Conservation (phyloP, 1,140 invertebrate species). For the Aphis gossypii region DNA sequence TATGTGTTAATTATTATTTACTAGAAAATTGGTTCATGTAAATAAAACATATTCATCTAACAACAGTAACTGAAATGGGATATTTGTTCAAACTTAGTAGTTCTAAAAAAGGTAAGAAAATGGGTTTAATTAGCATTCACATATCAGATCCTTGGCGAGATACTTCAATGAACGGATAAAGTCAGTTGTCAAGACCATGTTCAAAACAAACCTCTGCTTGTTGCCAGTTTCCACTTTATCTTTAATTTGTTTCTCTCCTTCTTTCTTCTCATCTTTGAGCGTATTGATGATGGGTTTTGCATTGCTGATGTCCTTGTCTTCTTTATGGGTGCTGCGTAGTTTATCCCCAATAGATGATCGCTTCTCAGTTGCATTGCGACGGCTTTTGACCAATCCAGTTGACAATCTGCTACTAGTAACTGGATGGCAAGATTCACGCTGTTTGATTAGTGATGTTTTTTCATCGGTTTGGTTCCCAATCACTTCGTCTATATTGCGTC, state of each 20-base stretch:
- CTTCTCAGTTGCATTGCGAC: constrained; percentile 32
- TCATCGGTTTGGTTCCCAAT: constrained; percentile 41
- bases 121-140: constrained; percentile 34
- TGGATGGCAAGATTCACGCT: constrained; percentile 36
- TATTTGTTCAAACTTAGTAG: constrained; percentile 28
- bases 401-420: constrained; percentile 16
- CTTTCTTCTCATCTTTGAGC: constrained; percentile 42
- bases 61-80: background rate
- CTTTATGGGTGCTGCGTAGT: constrained; percentile 40
- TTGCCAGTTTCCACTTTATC: constrained; percentile 49
- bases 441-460: background rate
- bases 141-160: constrained; percentile 19
- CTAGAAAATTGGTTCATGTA: background rate
- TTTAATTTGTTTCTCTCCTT: constrained; percentile 48
- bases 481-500: constrained; percentile 57
- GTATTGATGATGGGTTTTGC: constrained; percentile 27
- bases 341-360: constrained; percentile 43
- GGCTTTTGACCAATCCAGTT: constrained; percentile 34
- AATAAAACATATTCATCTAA: background rate
- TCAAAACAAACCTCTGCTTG: constrained; percentile 56
- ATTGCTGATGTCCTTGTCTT: constrained; percentile 48
- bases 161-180: constrained; percentile 30
- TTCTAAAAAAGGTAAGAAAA: constrained; percentile 21
- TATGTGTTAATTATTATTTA: constrained; percentile 15
- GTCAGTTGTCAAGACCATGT: constrained; percentile 49